Percentiles rank a stretch among this genome's conserved stretches.
phyloP scores from a whole-genome alignment of 2,797 vertebrate genomes.

The Falco peregrinus region DNA sequence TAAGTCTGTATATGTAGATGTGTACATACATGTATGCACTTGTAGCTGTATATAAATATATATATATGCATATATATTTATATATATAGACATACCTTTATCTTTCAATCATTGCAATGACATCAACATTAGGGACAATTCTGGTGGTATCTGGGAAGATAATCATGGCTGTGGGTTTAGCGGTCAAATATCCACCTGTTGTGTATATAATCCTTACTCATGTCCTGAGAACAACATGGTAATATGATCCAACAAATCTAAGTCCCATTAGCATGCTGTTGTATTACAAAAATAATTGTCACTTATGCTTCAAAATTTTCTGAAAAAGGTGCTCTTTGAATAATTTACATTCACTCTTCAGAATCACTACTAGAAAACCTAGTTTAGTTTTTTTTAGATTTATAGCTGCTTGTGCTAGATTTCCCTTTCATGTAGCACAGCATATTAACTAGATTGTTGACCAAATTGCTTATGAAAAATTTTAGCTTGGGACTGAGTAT shows the following conservation, averaged over 20 bases:
- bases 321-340: background rate
- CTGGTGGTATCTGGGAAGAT: background rate
- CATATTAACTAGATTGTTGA: background rate
- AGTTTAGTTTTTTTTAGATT: background rate
- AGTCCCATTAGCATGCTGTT: background rate
- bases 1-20: background rate
- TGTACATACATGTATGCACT: background rate
- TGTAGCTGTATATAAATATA: background rate
- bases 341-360: background rate
- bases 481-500: background rate
- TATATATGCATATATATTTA: too few relatives aligned
- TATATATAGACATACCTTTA: background rate
- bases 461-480: background rate
- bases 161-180: background rate
- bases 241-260: background rate
- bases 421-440: background rate
- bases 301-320: background rate
- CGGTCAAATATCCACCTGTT: background rate
- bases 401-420: background rate
- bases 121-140: background rate
- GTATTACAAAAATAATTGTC: background rate
- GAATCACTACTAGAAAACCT: background rate
- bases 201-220: background rate
- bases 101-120: background rate
- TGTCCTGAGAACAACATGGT: background rate